Conservation (phyloP, 2,797 vertebrate genomes). For the Leptodactylus fallax region DNA sequence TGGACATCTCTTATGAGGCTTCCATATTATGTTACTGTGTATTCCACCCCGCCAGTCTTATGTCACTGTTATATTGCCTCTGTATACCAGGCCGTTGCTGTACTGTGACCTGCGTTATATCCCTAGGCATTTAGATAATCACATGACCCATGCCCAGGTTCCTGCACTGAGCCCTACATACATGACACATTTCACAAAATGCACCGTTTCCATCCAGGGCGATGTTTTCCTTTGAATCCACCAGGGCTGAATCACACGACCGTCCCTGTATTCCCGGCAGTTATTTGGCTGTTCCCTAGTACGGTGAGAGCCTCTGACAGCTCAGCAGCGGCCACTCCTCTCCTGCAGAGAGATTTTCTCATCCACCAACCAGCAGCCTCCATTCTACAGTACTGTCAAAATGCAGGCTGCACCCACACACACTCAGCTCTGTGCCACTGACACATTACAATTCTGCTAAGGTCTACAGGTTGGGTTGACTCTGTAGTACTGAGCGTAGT, state of each 20-base stretch:
- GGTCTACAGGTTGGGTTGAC: slow-evolving; percentile 41
- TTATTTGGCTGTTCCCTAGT: slow-evolving; percentile 55
- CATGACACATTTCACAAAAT: background rate
- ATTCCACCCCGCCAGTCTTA: background rate
- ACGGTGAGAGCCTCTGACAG: slow-evolving; percentile 62
- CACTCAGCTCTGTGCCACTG: slow-evolving; percentile 22
- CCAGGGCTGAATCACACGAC: background rate
- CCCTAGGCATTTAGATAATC: too few relatives aligned
- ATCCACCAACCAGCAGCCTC: slow-evolving; percentile 68
- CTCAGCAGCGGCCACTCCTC: slow-evolving; percentile 72
- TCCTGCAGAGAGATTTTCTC: slow-evolving; percentile 70
- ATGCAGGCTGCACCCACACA: slow-evolving; percentile 67
- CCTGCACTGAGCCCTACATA: background rate
- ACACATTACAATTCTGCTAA: slow-evolving; percentile 26
- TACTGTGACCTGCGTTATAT: background rate
- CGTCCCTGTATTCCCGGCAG: slow-evolving; percentile 46
- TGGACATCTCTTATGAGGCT: too few relatives aligned
- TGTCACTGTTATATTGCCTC: background rate
- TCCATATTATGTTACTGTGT: background rate
- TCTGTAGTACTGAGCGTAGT: background rate
- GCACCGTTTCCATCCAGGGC: background rate
- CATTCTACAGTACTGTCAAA: slow-evolving; percentile 71
- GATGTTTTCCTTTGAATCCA: slow-evolving; percentile 47
- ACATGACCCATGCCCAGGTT: background rate
- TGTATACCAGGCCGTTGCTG: background rate